Percentiles rank a stretch among this genome's conserved stretches.
phyloP scores from a whole-genome alignment of 1,140 invertebrate genomes.

The Orius laevigatus region DNA sequence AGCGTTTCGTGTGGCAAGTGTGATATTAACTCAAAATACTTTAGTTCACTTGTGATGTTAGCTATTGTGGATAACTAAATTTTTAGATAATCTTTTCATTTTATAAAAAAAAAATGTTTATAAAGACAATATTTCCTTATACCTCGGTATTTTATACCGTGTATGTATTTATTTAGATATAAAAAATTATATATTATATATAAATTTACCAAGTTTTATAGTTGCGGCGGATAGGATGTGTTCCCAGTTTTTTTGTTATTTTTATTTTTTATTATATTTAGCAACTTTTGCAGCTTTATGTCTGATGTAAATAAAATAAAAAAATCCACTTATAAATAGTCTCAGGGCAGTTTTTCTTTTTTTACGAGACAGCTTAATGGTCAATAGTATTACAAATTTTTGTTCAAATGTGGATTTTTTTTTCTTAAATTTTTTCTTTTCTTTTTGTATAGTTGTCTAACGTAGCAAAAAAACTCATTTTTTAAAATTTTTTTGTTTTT shows the following conservation, averaged over 20 bases:
- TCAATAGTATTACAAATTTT: neutral
- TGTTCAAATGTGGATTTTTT: constrained; percentile 1
- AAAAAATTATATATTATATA: constrained; percentile 7
- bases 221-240: constrained; percentile 2
- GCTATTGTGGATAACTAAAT: constrained; percentile 17
- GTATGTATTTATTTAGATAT: constrained; percentile 17
- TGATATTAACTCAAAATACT: constrained; percentile 16
- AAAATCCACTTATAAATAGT: constrained; percentile 5
- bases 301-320: constrained; percentile 4
- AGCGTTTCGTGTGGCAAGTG: constrained; percentile 12
- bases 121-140: constrained; percentile 16
- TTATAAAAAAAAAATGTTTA: constrained; percentile 12
- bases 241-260: neutral
- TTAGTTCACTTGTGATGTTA: constrained; percentile 20
- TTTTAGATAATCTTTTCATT: constrained; percentile 14
- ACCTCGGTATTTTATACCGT: constrained; percentile 6
- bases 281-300: constrained; percentile 2
- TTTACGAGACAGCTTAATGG: neutral
- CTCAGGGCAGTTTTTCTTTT: neutral
- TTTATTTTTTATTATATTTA: neutral
- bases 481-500: constrained; percentile 19
- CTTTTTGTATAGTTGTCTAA: neutral
- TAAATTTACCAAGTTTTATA: constrained; percentile 1
- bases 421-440: neutral
- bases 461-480: constrained; percentile 15